A percentile compares a stretch with the other conserved stretches of the same genome.
phyloP scores from a whole-genome alignment of 2,113 vertebrate genomes.

The Catharus minimus region DNA sequence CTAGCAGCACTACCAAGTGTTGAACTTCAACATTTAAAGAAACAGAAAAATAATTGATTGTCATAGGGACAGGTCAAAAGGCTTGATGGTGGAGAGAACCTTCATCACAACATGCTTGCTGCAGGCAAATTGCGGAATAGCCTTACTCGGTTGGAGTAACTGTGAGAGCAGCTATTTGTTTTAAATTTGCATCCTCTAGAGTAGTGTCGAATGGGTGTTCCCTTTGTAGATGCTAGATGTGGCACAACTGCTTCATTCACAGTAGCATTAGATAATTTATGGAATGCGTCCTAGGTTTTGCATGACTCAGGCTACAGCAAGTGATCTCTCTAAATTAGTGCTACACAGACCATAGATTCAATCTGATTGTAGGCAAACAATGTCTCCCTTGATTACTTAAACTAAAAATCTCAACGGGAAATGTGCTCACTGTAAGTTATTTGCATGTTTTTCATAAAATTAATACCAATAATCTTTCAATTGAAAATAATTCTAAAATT shows the following conservation, averaged over 20 bases:
- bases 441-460: neutral
- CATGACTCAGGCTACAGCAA: neutral
- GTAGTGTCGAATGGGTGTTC: neutral
- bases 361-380: neutral
- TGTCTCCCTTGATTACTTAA: neutral
- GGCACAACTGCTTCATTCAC: constrained; percentile 21
- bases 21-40: neutral
- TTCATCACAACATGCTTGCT: neutral
- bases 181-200: neutral
- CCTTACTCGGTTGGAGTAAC: neutral
- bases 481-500: neutral
- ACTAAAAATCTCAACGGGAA: neutral
- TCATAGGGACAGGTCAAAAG: neutral
- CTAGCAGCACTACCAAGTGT: neutral
- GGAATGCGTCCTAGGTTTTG: neutral
- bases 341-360: neutral
- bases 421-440: neutral
- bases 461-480: neutral
- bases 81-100: neutral
- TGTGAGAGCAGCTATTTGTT: neutral
- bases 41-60: neutral
- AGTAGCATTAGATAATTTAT: neutral
- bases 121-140: neutral
- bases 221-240: neutral
- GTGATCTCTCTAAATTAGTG: neutral